Base-by-base conservation (phyloP, 2,888 invertebrate genomes). In the Chloromyia formosa region DNA sequence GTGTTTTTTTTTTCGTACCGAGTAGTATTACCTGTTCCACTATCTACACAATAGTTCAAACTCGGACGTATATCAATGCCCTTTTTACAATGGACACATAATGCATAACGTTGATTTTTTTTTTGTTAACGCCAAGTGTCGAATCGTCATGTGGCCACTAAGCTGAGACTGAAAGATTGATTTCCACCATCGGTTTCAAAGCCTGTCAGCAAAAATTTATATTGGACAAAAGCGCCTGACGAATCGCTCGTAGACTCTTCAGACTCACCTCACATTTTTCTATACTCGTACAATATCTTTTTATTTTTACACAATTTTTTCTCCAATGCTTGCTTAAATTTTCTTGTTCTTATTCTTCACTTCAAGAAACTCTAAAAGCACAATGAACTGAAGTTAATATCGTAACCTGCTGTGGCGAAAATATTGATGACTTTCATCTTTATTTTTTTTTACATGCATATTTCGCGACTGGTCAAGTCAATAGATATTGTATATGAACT, bases 361-460 rank as follows among this genome's bases (percentile, higher is more conserved):
- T 35, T 35, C 27, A 35, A 35, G 7, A 35, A 7, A 35, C 27
- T 7, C 27, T 35, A 35, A 54, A 69, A 56, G 69, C 69, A 56
- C 69, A 69, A 69, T 69, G 69, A 69, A 69, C 69, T 69, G 69
- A 23, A 54, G 66, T 66, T 66, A 56, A 69, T 69, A 54, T 69
- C 54, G 69, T 69, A 69, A 69, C 69, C 69, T 69, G 69, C 69
- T 69, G 54, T 56, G 69, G 69, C 69, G 69, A 69, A 69, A 69
- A 69, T 69, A 69, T 69, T 69, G 69, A 69, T 69, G 69, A 69
- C 56, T 69, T 56, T n/a, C n/a, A n/a, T n/a, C 54, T 54, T 18
- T 56, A 16, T 49, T 49, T n/a, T 35, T 35, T 35, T 7, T 4
- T 35, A 35, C 27, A 35, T 35, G 7, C 27, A 7, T 35, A 35